Base-by-base conservation (phyloP, 2,797 vertebrate genomes). In the Austrolebias charrua region DNA sequence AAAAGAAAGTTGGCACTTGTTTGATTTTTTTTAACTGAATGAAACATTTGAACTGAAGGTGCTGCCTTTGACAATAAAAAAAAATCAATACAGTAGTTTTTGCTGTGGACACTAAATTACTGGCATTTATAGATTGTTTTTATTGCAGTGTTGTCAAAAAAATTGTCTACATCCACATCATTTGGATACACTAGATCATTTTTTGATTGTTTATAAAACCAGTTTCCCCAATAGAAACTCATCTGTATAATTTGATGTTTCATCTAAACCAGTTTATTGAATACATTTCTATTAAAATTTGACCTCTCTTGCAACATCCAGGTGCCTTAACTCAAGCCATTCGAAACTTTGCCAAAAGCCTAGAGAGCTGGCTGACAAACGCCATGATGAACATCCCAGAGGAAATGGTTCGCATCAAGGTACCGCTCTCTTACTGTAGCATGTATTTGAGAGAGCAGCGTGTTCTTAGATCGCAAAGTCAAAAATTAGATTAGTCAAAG, bases 291-390 rank as follows among this genome's bases (percentile, higher is more conserved):
- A n/a, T n/a, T 19, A 11, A 19, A 20, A 12, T 48, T 43, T n/a
- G 49, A 19, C n/a, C 20, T 2, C 24, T 13, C 33, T 59, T 69
- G 16, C 20, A 42, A 24, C 64, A 4, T 46, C 7, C 24, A 97
- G 96, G 96, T 96, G 95, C 96, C 95, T 95, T 98, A 95, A 98
- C 96, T 72, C 96, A 98, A 94, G 96, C 95, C 75, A 97, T 98
- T 81, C 93, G 96, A 62, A 98, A 97, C 86, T 97, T 96, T 89
- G 96, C 96, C 90, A 98, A 98, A 88, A 97, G 95, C 83, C 90
- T 98, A 85, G 96, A 98, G 86, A 96, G 95, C 89, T 98, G 96
- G 96, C 84, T 98, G 79, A 96, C 95, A 35, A 95, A 95, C 1
- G 95, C 96, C 81, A 97, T 97, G 96, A 95, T 97, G 93, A 96